These are phyloP conservation scores for Huso huso DNA, from an alignment of 2,797 vertebrate genomes.

Conservation along the genomic window DNA sequence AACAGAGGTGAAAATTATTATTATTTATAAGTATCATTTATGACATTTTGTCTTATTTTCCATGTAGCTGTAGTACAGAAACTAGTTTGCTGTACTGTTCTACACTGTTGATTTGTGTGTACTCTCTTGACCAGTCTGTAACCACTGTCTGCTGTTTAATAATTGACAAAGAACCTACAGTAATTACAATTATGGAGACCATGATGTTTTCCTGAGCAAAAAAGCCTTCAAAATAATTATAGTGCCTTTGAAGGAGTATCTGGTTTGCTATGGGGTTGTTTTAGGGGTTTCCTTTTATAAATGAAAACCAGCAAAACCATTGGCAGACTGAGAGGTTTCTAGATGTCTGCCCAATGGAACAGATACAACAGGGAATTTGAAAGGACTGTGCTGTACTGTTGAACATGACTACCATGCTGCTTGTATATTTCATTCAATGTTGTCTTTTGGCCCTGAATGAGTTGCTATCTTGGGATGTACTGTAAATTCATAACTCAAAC, in stretches of 20 bases:
- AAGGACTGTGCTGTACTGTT: neutral
- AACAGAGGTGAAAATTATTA: too few species aligned
- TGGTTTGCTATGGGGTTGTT: conserved; percentile 44
- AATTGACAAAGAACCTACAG: conserved; percentile 54
- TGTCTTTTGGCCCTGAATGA: too few species aligned
- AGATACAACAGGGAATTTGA: too few species aligned
- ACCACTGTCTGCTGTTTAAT: conserved; percentile 43
- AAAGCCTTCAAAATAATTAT: conserved; percentile 53
- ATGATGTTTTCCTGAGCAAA: conserved; percentile 49
- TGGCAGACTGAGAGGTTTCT: neutral
- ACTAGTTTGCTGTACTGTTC: too few species aligned
- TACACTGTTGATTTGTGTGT: conserved; percentile 21
- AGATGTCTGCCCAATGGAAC: neutral
- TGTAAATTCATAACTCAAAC: too few species aligned
- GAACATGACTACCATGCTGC: neutral
- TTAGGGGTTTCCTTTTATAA: conserved; percentile 52
- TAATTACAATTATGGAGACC: conserved; percentile 54
- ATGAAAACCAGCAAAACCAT: neutral
- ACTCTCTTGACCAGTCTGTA: conserved; percentile 45
- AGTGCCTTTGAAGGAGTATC: conserved; percentile 36
- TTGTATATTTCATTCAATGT: too few species aligned
- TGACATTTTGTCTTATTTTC: too few species aligned
- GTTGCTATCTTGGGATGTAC: too few species aligned
- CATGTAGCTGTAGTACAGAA: too few species aligned
- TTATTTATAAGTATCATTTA: too few species aligned